Evolutionary conservation across 2,888 invertebrate species (phyloP), one percentile per base, ranked within the genome.

Genomic region (Cantharis rustica): DNA sequence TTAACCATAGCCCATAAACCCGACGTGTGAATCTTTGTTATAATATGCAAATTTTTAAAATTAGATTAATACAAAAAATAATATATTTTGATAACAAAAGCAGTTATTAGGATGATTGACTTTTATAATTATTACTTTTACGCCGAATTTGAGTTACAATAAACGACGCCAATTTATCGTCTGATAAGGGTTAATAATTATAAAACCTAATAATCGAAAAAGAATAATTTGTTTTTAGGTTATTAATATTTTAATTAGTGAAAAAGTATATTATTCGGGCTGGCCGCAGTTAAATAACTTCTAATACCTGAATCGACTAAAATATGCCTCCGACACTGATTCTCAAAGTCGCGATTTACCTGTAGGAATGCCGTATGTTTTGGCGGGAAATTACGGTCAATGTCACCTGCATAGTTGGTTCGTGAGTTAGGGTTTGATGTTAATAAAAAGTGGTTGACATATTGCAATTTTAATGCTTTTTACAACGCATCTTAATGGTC

Each of bases 371-470:
- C 80, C 82, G 82, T 84, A 82, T 84, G 83, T 84, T 84, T 84
- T 84, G 84, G 84, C 84, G 84, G 83, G 83, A 84, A 84, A 82
- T 83, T 80, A 80, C 82, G 83, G 84, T 83, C 83, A 84, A 83
- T 84, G 84, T 83, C 83, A 81, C 80, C 77, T 71, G 72, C 80
- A 78, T 78, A 72, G 75, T 76, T 76, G 72, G 75, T 75, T 77
- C 76, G 79, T 77, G 64, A 76, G 47, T 63, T 64, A 66, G 63
- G 78, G 75, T 73, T 69, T 70, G 27, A 68, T 61, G 61, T 66
- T 68, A 27, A 72, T 26, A 74, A 77, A 77, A 74, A 73, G 26
- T 27, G 11, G 62, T 16, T 27, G 66, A 76, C 17, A 26, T 62
- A 20, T 23, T 31, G 27, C 31, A 64, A 62, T 47, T 66, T 15